These are phyloP conservation scores for Phalanger gymnotis DNA, from an alignment of 2,797 vertebrate species.

Conservation along the genomic window DNA sequence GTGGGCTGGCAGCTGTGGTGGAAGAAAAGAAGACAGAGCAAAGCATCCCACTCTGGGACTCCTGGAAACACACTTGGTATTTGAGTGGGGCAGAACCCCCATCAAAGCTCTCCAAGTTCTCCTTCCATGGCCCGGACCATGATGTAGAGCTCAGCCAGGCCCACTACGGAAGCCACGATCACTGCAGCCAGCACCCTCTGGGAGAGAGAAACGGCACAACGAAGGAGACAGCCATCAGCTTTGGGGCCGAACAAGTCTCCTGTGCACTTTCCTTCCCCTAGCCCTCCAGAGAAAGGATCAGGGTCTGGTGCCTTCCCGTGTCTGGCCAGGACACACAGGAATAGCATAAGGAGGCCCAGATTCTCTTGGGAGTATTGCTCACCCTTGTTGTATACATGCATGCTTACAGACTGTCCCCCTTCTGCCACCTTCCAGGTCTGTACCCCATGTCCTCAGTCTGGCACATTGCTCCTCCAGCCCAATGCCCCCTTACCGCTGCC, in stretches of 20 bases:
- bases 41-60: neutral
- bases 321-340: neutral
- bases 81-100: neutral
- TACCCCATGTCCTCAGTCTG: neutral
- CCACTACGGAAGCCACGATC: conserved; percentile 95
- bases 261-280: neutral
- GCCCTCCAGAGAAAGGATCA: neutral
- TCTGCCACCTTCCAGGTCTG: neutral
- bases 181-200: conserved; percentile 91
- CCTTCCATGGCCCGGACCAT: conserved; percentile 96
- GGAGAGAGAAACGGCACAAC: conserved; percentile 10
- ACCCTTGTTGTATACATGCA: neutral
- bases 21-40: neutral
- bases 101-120: conserved; percentile 91
- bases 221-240: conserved; percentile 8
- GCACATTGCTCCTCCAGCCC: neutral
- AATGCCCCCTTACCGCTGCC: conserved; percentile 87
- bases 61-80: neutral
- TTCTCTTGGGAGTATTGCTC: conserved; percentile 8
- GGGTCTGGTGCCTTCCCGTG: neutral
- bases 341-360: neutral
- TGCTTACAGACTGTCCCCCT: neutral
- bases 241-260: conserved; percentile 1
- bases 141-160: conserved; percentile 95
- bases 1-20: conserved; percentile 8